Percentiles rank a stretch among this genome's conserved stretches.
These are phyloP conservation scores for Brachypteracias leptosomus DNA, from an alignment of 2,113 vertebrate species.

Conservation along the genomic window DNA sequence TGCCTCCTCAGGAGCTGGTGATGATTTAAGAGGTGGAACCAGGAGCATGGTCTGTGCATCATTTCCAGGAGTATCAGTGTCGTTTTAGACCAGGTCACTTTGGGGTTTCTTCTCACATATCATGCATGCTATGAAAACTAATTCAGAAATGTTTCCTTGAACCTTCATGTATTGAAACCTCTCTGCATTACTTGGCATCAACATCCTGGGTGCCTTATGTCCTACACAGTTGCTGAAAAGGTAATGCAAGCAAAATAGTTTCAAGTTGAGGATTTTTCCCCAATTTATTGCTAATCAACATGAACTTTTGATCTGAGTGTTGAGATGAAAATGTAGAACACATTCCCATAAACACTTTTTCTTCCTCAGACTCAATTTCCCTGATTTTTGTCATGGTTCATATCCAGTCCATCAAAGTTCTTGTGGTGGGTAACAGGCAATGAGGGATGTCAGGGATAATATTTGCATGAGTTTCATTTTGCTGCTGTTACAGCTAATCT, in stretches of 20 bases:
- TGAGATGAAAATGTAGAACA: neutral
- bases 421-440: neutral
- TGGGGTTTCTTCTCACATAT: neutral
- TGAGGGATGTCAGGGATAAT: accelerated
- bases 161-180: neutral
- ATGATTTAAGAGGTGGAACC: neutral
- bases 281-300: neutral
- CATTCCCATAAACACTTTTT: neutral
- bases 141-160: neutral
- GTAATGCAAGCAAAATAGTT: neutral
- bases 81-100: neutral
- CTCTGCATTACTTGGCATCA: neutral
- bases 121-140: neutral
- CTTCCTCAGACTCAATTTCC: neutral
- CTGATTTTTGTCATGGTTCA: neutral
- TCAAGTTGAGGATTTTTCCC: neutral
- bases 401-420: neutral
- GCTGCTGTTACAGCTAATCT: neutral
- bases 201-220: neutral
- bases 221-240: neutral
- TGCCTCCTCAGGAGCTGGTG: neutral
- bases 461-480: neutral
- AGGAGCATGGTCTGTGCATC: neutral
- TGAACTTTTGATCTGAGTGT: neutral
- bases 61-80: neutral